Evolutionary conservation across 2,888 invertebrate genomes (phyloP), one percentile per base, ranked within the genome.

Genomic region (Epirrhoe alternata): DNA sequence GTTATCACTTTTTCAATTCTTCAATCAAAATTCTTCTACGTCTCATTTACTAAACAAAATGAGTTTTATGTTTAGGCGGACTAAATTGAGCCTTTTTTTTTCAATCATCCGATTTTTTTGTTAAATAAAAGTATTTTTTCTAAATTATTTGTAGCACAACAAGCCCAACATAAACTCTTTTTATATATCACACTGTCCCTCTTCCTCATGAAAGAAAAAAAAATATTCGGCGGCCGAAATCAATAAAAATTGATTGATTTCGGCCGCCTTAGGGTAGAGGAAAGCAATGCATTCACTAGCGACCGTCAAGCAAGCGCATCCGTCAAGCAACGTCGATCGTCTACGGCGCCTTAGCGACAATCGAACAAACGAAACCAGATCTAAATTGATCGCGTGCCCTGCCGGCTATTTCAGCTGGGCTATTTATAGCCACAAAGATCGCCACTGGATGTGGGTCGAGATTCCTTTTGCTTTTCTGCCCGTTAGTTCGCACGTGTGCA

Each of bases 321-420:
- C 35, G 68, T 68, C 54, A 71, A 50, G 67, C 76, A 75, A 70
- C 73, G 66, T 64, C 68, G 66, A 68, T 55, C 66, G 66, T 73
- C 64, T 59, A 70, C 74, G 78, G 81, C 80, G 82, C 82, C 82
- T 73, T 76, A 78, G 80, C 77, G 82, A 80, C 79, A 79, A 77
- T 69, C 72, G 75, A 78, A 81, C 77, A 78, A 66, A 79, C 76
- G 78, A 74, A 74, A 77, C 75, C 63, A 71, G 73, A 68, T 83
- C 89, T 90, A 90, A 84, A 80, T 87, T 80, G 69, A 89, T 85
- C 83, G 73, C 79, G 85, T 84, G 79, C 83, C 87, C 88, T 85
- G 90, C 83, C 84, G 85, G 83, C 83, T 89, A 90, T 90, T 90
- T 89, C 86, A 87, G 89, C 89, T 84, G 72, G 5, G 60, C 87